These are phyloP conservation scores for Sarcophaga rosellei DNA, from an alignment of 2,888 invertebrate genomes.

Conservation along the genomic window DNA sequence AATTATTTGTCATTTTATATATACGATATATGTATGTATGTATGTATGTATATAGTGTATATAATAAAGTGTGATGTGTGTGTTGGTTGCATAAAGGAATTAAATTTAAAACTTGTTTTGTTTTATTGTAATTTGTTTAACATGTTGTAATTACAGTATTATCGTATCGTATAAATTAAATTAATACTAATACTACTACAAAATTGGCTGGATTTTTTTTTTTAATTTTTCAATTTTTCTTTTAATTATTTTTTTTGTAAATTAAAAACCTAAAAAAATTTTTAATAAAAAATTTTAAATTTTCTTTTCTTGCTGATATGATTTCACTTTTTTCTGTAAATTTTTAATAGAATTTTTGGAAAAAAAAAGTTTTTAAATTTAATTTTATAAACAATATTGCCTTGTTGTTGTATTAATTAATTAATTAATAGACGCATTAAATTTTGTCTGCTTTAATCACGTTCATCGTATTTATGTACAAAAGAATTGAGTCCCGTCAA, in stretches of 20 bases:
- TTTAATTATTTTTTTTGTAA: slow-evolving; percentile 31
- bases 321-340: slow-evolving; percentile 29
- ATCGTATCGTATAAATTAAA: slow-evolving; percentile 19
- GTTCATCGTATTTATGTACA: slow-evolving; percentile 80
- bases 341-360: slow-evolving; percentile 35
- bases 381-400: slow-evolving; percentile 62
- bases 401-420: not conserved
- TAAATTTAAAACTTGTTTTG: slow-evolving; percentile 47
- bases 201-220: slow-evolving; percentile 65
- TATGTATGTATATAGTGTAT: not conserved
- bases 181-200: slow-evolving; percentile 54
- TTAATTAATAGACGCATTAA: not conserved
- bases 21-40: not conserved
- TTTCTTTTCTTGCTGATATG: slow-evolving; percentile 48
- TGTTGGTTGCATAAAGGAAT: slow-evolving; percentile 4
- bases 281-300: slow-evolving; percentile 5
- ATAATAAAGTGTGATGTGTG: too few species aligned
- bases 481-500: slow-evolving; percentile 78
- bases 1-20: slow-evolving; percentile 38
- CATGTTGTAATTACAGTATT: slow-evolving; percentile 50
- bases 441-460: slow-evolving; percentile 74
- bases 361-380: slow-evolving; percentile 3
- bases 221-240: not conserved
- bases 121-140: slow-evolving; percentile 9
- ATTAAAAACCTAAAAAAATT: slow-evolving; percentile 18